Evolutionary conservation across 2,113 vertebrate genomes (phyloP).

Genomic region (Clarias macrocephalus): DNA sequence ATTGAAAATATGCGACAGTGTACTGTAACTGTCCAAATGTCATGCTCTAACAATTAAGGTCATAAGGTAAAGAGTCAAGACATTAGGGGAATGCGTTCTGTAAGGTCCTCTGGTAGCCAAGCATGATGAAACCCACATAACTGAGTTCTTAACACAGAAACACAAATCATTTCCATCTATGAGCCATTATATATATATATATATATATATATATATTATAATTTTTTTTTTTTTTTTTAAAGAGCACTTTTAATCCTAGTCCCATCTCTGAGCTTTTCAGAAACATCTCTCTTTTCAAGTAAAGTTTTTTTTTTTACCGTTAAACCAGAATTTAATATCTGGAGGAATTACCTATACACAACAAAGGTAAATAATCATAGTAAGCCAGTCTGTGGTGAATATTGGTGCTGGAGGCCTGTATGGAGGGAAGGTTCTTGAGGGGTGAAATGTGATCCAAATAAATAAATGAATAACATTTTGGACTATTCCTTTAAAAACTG

Average conservation of each 20-base stretch:
- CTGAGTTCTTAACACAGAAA: neutral
- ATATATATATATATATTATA: no score
- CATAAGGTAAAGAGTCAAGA: neutral
- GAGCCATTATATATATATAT: neutral
- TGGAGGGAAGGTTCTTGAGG: conserved; percentile 72
- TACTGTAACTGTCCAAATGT: neutral
- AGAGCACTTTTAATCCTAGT: neutral
- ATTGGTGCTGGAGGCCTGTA: conserved; percentile 80
- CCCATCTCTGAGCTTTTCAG: neutral
- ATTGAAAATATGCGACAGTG: neutral
- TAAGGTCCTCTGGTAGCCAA: neutral
- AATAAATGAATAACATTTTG: neutral
- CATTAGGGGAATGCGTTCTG: neutral
- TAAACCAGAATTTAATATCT: neutral
- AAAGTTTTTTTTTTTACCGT: no score
- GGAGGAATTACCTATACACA: neutral
- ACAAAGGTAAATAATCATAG: conserved; percentile 64
- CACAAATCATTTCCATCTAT: neutral
- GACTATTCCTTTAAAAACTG: neutral
- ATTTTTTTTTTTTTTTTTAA: neutral
- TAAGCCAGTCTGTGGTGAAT: conserved; percentile 76
- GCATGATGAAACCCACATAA: neutral
- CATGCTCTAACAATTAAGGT: neutral
- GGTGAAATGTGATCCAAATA: conserved; percentile 70
- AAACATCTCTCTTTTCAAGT: neutral